Conservation (phyloP, 2,113 vertebrate species). For the Cricetomys ansorgei region DNA sequence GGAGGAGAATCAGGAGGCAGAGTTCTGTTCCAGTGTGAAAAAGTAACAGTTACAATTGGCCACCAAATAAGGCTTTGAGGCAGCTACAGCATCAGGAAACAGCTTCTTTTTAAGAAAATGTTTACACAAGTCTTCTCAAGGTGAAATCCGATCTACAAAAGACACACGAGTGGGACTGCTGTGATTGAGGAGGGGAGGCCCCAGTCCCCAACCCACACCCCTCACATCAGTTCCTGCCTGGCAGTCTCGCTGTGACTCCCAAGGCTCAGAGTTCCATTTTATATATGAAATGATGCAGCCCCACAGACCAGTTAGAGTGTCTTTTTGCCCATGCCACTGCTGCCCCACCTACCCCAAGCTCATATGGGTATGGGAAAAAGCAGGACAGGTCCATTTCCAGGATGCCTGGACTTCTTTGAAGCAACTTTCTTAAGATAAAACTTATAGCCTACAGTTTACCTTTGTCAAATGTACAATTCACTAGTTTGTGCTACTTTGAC, state of each 20-base stretch:
- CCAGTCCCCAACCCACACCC: neutral
- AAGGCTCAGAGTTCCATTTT: neutral
- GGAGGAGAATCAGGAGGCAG: no score
- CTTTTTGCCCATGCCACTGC: neutral
- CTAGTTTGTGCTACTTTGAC: neutral
- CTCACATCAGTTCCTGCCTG: neutral
- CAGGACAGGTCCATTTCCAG: neutral
- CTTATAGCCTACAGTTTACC: neutral
- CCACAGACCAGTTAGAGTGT: neutral
- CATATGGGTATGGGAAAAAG: neutral
- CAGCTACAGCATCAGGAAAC: no score
- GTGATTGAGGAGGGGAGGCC: neutral
- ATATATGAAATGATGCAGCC: neutral
- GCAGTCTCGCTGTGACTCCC: neutral
- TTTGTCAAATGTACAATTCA: neutral
- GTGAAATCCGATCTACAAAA: neutral
- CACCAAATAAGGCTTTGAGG: no score
- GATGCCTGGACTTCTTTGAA: slow-evolving; percentile 10
- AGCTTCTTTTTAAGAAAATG: no score
- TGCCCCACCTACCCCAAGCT: neutral
- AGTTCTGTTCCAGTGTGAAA: no score
- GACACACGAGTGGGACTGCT: neutral
- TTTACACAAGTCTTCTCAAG: neutral
- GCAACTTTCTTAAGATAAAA: neutral
- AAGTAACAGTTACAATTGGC: no score